Percentiles rank a stretch among this genome's conserved stretches.
Evolutionary conservation across 2,888 invertebrate genomes (phyloP).

Genomic region (Amphipoea oculea): DNA sequence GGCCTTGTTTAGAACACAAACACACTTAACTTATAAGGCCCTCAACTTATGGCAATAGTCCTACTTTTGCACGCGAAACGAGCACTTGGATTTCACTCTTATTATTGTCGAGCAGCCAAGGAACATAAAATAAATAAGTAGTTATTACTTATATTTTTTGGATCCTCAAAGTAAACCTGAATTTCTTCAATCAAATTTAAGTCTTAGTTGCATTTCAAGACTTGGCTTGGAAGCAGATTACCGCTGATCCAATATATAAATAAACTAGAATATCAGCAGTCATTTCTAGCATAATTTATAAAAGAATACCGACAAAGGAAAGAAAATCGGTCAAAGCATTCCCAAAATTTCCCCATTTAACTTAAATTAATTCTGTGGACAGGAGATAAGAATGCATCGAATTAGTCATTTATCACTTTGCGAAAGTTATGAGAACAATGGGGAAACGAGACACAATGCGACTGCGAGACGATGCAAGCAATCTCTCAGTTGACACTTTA

Average conservation of each 20-base stretch:
- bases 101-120: neutral
- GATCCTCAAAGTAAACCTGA: neutral
- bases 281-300: neutral
- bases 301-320: neutral
- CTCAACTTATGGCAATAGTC: neutral
- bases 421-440: conserved; percentile 51
- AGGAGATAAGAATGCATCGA: conserved; percentile 17
- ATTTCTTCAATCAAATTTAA: neutral
- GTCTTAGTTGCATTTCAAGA: neutral
- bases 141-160: neutral
- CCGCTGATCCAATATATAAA: neutral
- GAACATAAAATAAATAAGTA: neutral
- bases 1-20: conserved; percentile 7
- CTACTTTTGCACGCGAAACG: neutral
- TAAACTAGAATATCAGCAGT: conserved; percentile 1
- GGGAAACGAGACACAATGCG: conserved; percentile 46
- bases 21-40: neutral
- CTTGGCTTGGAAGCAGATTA: neutral
- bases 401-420: conserved; percentile 31
- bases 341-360: neutral
- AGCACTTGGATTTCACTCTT: neutral
- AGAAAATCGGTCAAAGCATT: neutral
- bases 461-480: conserved; percentile 12
- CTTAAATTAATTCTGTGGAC: conserved; percentile 9
- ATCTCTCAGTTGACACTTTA: conserved; percentile 16